These are phyloP conservation scores for Ophthalmolycus amberensis DNA, from an alignment of 2,113 vertebrate species.

Conservation along the genomic window DNA sequence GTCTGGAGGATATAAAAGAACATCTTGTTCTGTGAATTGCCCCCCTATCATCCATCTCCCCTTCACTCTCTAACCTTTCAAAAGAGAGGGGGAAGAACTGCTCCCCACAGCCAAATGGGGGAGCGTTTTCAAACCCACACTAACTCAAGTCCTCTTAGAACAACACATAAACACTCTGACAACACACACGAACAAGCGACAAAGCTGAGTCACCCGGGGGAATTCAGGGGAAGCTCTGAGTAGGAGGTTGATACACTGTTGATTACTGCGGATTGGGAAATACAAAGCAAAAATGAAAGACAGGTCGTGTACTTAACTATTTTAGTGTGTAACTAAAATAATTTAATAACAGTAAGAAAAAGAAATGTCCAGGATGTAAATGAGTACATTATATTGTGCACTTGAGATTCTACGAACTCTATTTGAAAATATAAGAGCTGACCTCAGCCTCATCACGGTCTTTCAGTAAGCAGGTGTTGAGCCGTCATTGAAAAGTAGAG, in stretches of 20 bases:
- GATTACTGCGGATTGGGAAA: slow-evolving; percentile 4
- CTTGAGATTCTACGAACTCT: not conserved
- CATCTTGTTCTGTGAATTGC: slow-evolving; percentile 66
- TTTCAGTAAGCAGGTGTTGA: slow-evolving; percentile 8
- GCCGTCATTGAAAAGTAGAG: slow-evolving; percentile 8
- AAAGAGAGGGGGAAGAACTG: slow-evolving; percentile 4
- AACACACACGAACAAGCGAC: slow-evolving; percentile 32
- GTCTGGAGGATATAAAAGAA: slow-evolving; percentile 72
- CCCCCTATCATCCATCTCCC: slow-evolving; percentile 37
- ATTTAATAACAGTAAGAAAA: not conserved
- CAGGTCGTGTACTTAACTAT: not conserved
- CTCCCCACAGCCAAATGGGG: slow-evolving; percentile 57
- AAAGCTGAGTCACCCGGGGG: slow-evolving; percentile 39
- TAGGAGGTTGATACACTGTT: not conserved
- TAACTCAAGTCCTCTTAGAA: slow-evolving; percentile 28
- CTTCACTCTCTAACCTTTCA: not conserved
- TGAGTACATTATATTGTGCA: not conserved
- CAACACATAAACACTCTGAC: slow-evolving; percentile 27
- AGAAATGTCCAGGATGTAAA: not conserved
- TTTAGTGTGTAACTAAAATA: not conserved
- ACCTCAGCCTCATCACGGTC: not conserved
- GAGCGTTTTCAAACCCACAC: slow-evolving; percentile 60
- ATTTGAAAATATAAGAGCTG: not conserved
- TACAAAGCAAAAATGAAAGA: not conserved
- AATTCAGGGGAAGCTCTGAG: slow-evolving; percentile 21